A percentile compares a stretch with the other conserved stretches of the same genome.
Evolutionary conservation across 2,888 invertebrate genomes (phyloP).

Genomic region (Hipparchia sbordonii): DNA sequence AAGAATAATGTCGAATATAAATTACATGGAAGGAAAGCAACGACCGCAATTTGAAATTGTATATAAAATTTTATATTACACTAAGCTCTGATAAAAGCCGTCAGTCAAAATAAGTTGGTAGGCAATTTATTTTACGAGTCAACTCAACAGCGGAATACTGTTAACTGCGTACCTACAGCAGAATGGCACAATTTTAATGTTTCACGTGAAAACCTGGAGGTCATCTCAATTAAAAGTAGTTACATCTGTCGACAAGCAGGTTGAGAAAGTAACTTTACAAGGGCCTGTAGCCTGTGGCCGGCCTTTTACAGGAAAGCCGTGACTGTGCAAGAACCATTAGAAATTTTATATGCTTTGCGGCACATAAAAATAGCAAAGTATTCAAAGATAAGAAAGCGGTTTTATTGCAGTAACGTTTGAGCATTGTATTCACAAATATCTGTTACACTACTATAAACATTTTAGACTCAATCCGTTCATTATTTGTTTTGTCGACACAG

Average conservation of each 20-base stretch:
- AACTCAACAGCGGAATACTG: slow-evolving; percentile 26
- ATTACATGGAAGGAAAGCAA: slow-evolving; percentile 29
- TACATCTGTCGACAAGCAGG: slow-evolving; percentile 28
- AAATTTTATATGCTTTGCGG: slow-evolving; percentile 17
- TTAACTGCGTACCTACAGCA: slow-evolving; percentile 24
- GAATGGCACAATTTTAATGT: slow-evolving; percentile 37
- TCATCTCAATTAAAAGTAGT: slow-evolving; percentile 38
- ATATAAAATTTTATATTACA: slow-evolving; percentile 21
- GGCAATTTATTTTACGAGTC: slow-evolving; percentile 38
- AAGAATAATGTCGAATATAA: slow-evolving; percentile 29
- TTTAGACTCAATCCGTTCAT: not conserved
- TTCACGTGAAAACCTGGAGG: slow-evolving; percentile 34
- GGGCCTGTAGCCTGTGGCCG: slow-evolving; percentile 2
- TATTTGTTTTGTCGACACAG: not conserved
- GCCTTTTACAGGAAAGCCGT: slow-evolving; percentile 25
- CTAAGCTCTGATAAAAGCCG: slow-evolving; percentile 32
- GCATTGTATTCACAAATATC: slow-evolving; percentile 9
- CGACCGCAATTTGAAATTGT: slow-evolving; percentile 28
- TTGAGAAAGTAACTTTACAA: slow-evolving; percentile 26
- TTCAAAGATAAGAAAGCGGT: slow-evolving; percentile 21
- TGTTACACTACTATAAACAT: slow-evolving; percentile 3
- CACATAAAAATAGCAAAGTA: slow-evolving; percentile 22
- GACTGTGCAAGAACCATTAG: slow-evolving; percentile 22
- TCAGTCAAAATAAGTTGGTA: slow-evolving; percentile 32
- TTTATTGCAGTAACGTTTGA: slow-evolving; percentile 11